These are phyloP conservation scores for Drepana arcuata DNA, from an alignment of 1,140 invertebrate species.

Conservation along the genomic window DNA sequence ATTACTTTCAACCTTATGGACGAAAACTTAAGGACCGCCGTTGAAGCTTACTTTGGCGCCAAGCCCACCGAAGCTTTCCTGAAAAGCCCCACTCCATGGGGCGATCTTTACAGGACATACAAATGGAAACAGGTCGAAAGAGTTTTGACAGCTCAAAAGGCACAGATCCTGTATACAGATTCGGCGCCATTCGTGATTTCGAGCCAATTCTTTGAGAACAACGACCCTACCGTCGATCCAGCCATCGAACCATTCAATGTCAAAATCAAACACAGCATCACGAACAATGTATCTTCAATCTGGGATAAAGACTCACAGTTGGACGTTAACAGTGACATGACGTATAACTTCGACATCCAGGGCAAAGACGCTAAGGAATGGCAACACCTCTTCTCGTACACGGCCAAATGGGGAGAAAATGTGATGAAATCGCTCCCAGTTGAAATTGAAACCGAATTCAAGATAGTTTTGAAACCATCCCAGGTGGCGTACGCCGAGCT, in stretches of 20 bases:
- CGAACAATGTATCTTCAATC: constrained; percentile 7
- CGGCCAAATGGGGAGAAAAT: constrained; percentile 19
- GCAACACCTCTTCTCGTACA: constrained; percentile 23
- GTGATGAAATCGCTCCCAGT: constrained; percentile 16
- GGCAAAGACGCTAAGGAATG: no score
- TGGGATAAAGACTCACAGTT: constrained; percentile 9
- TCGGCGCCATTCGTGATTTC: constrained; percentile 6
- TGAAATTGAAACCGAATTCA: constrained; percentile 11
- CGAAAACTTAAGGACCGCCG: constrained; percentile 8
- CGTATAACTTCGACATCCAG: constrained; percentile 7
- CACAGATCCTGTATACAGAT: constrained; percentile 5
- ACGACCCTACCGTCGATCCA: constrained; percentile 2
- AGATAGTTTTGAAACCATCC: constrained; percentile 22
- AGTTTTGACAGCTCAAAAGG: constrained; percentile 6
- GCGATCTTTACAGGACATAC: constrained; percentile 18
- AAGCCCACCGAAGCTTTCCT: constrained; percentile 15
- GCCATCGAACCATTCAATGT: constrained; percentile 5
- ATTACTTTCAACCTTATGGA: constrained; percentile 9
- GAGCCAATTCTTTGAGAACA: constrained; percentile 10
- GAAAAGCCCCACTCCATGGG: constrained; percentile 16
- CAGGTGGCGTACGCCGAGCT: constrained; percentile 20
- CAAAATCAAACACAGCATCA: constrained; percentile 3
- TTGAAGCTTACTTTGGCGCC: constrained; percentile 3
- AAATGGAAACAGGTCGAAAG: constrained; percentile 15
- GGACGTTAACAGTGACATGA: constrained; percentile 4